A percentile compares a stretch with the other conserved stretches of the same genome.
phyloP scores from a whole-genome alignment of 2,113 vertebrate genomes.

The Pedetes capensis region DNA sequence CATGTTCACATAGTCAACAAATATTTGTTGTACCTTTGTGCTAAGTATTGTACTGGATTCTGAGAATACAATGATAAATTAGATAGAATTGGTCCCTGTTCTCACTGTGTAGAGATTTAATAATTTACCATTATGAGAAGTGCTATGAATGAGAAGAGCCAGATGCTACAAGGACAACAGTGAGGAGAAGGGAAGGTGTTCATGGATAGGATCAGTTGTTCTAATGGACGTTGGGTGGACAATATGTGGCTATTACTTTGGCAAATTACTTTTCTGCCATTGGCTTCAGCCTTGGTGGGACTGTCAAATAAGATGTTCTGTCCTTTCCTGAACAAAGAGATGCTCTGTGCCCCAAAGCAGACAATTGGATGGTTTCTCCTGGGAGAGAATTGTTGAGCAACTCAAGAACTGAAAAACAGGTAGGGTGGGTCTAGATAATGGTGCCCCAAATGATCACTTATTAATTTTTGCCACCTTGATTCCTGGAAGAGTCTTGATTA shows the following conservation, averaged over 20 bases:
- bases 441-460: neutral
- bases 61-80: conserved; percentile 9
- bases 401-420: neutral
- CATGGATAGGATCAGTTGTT: neutral
- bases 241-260: neutral
- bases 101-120: neutral
- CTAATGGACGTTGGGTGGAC: neutral
- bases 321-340: neutral
- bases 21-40: conserved; percentile 4
- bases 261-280: neutral
- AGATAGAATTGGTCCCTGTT: neutral
- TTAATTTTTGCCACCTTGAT: neutral
- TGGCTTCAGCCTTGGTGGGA: neutral
- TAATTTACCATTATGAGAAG: neutral
- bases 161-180: neutral
- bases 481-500: neutral
- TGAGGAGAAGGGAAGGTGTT: neutral
- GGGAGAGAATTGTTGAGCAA: neutral
- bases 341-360: neutral
- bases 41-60: neutral
- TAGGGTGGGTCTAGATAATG: neutral
- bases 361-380: neutral
- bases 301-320: neutral
- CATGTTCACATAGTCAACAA: neutral
- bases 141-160: neutral